Evolutionary conservation across 1,140 invertebrate genomes (phyloP), one percentile per base, ranked within the genome.

Genomic region (Trinorchestia longiramus): DNA sequence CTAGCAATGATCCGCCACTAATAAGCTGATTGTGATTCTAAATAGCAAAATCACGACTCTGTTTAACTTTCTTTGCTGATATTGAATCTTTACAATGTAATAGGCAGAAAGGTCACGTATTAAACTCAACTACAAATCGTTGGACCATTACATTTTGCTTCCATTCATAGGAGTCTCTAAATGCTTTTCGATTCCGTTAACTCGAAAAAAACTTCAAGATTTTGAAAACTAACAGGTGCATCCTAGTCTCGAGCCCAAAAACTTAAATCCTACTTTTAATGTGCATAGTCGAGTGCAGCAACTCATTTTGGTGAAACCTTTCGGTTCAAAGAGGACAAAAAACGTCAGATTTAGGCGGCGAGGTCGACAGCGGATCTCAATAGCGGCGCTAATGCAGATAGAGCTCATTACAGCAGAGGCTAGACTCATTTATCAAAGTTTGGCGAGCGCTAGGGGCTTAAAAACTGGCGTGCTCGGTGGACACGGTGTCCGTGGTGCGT

Each of bases 361-460:
- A 36, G 62, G 62, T 77, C 62, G 62, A 77, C 15, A 77, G 62
- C 62, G 28, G 62, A 77, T 11, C 28, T 77, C 62, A 77, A 77
- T 77, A 36, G 62, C 15, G 62, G 62, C 62, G 62, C 28, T 77
- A 77, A 77, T 77, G 62, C 62, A 77, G 62, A 11, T 77, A 19
- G 62, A 90, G n/a, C 88, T 90, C 88, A 90, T 90, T 41, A 90
- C 88, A 43, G 88, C 88, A 36, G 28, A 41, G 88, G n/a, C 88
- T 41, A 42, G 88, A 36, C 88, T 42, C 88, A 90, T 90, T 90
- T 90, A 90, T 90, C 88, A 90, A 90, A 90, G n/a, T 90, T 90
- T 90, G 43, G 43, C 15, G 43, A 90, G 88, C 88, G 88, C 43
- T 43, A 3, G 43, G 41, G 88, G 88, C 43, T 42, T 90, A 4